Base-by-base conservation (phyloP, 2,113 vertebrate species). In the Phylloscopus whistleri region DNA sequence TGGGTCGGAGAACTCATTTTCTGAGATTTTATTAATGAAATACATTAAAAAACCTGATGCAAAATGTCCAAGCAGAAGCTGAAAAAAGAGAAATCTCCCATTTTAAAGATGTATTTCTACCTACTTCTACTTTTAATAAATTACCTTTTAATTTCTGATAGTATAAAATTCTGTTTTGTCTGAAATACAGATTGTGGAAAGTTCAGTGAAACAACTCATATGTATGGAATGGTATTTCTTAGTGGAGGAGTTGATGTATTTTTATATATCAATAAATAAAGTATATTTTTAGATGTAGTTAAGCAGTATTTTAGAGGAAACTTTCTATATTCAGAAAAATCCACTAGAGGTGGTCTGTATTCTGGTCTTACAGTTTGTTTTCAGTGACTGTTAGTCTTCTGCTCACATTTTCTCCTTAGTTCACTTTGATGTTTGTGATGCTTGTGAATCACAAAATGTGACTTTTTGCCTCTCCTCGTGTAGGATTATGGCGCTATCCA, bases 401-500 rank as follows among this genome's bases (percentile, higher is more conserved):
- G 59, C n/a, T 77, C 14, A 9, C 7, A 5, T 60, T 74, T 88
- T 78, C 69, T 78, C 5, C 60, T 87, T 75, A 7, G 17, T 52
- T 92, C 41, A 70, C 30, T 53, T 26, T 44, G 26, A 23, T 41
- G 21, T 19, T 84, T 74, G 14, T 44, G 26, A 22, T 37, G 23
- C 20, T 84, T 74, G 17, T 60, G 58, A 91, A 48, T 52, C 37
- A 66, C 39, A 14, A 53, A 52, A 80, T 16, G 15, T 68, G n/a
- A 63, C 11, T 39, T 18, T 84, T 93, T 93, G 27, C 55, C 44
- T 93, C 73, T 89, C 64, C 12, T 60, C 15, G 1, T 43, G 11
- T 74, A 98, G 98, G 83, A 98, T 98, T 72, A 98, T 98, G 98
- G 97, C 11, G 2, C 62, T 98, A 10, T 98, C 98, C 13, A 96